phyloP scores from a whole-genome alignment of 2,888 invertebrate genomes.

The Drosophila subsilvestris region DNA sequence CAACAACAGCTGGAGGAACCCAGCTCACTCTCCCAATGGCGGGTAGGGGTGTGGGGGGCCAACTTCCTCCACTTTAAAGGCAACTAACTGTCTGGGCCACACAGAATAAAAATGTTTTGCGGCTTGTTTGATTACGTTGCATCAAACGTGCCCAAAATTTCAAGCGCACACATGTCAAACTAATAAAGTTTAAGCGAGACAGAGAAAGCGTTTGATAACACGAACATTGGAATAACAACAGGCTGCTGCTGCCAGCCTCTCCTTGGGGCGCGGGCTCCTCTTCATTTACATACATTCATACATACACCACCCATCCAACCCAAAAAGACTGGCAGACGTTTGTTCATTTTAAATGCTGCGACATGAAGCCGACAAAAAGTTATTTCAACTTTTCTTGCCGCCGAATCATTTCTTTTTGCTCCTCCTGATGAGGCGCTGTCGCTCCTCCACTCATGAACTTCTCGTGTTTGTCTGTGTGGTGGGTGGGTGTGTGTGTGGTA shows the following conservation, averaged over 20 bases:
- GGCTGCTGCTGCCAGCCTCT: not conserved
- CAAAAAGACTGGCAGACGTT: slow-evolving; percentile 19
- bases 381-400: slow-evolving; percentile 46
- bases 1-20: no score
- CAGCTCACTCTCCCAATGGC: not conserved
- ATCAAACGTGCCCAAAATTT: slow-evolving; percentile 72
- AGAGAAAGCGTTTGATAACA: slow-evolving; percentile 42
- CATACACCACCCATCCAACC: not conserved
- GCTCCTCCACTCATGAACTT: slow-evolving; percentile 42
- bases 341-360: slow-evolving; percentile 54
- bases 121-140: slow-evolving; percentile 55
- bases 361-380: slow-evolving; percentile 43
- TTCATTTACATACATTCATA: slow-evolving; percentile 16
- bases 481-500: slow-evolving; percentile 1
- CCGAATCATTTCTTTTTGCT: slow-evolving; percentile 35
- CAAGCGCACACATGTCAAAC: slow-evolving; percentile 64
- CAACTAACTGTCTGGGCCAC: slow-evolving; percentile 14
- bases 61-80: not conserved
- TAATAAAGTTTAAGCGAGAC: slow-evolving; percentile 61
- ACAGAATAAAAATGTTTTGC: slow-evolving; percentile 37
- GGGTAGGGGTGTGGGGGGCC: no score
- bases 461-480: slow-evolving; percentile 8
- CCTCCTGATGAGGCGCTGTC: slow-evolving; percentile 38
- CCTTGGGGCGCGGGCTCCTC: not conserved
- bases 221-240: slow-evolving; percentile 31